A percentile compares a stretch with the other conserved stretches of the same genome.
Conservation (phyloP, 2,888 invertebrate species). For the Caradrina clavipalpis region DNA sequence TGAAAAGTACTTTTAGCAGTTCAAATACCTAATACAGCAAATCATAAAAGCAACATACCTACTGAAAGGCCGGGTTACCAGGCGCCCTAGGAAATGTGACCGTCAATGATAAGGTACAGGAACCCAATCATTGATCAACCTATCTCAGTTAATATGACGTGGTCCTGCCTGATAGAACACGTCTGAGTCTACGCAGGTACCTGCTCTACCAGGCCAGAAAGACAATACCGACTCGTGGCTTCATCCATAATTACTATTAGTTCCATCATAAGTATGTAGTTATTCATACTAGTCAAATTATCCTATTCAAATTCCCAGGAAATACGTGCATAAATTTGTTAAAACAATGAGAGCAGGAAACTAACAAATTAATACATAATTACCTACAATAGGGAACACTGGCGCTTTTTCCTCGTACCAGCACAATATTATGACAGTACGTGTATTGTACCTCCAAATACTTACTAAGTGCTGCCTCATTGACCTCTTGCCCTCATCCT, state of each 20-base stretch:
- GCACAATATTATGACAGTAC: neutral
- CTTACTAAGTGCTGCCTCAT: conserved; percentile 3
- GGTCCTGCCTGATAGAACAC: no score
- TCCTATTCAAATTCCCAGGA: neutral
- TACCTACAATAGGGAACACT: neutral
- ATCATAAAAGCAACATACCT: no score
- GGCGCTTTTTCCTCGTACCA: neutral
- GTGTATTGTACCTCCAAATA: neutral
- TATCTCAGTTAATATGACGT: neutral
- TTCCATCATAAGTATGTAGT: neutral
- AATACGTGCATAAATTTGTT: neutral
- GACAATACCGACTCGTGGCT: neutral
- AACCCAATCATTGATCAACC: no score
- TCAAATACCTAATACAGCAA: no score
- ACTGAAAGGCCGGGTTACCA: no score
- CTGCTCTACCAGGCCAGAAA: neutral
- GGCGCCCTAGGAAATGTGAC: neutral
- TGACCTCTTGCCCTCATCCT: conserved; percentile 41
- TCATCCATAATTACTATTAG: neutral
- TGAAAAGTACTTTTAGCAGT: no score
- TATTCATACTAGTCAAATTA: neutral
- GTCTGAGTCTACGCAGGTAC: no score
- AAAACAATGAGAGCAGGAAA: neutral
- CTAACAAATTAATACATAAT: no score
- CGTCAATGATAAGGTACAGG: neutral